Conservation (phyloP, 2,888 invertebrate genomes). For the Heteropelma amictum region DNA sequence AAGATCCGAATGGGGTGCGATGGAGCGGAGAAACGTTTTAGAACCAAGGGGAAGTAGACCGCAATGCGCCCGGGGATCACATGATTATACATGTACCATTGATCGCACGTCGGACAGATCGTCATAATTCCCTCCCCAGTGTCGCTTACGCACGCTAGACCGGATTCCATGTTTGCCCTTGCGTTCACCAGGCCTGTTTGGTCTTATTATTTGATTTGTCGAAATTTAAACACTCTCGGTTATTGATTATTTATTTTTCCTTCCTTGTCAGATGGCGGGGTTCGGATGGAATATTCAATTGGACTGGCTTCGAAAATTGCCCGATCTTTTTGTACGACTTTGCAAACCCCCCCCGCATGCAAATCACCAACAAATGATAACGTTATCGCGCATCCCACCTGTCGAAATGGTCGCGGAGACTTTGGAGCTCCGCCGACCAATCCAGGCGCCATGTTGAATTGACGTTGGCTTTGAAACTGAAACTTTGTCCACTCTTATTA, state of each 20-base stretch:
- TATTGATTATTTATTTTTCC: no score
- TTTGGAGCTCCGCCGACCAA: no score
- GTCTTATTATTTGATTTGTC: conserved; percentile 76
- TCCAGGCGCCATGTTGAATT: no score
- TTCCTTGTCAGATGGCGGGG: not conserved
- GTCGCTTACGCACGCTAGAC: conserved; percentile 51
- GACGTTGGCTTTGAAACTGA: no score
- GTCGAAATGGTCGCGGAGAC: no score
- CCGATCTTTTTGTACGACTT: not conserved
- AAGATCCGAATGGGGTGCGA: not conserved
- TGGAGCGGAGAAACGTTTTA: not conserved
- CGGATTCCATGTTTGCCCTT: conserved; percentile 68
- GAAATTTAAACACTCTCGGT: conserved; percentile 76
- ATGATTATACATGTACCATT: conserved; percentile 20
- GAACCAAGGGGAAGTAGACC: conserved; percentile 31
- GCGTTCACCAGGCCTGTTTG: conserved; percentile 72
- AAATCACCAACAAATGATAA: no score
- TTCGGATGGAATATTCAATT: conserved; percentile 22
- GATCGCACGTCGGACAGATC: conserved; percentile 26
- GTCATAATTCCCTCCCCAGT: conserved; percentile 34
- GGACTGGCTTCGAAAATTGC: not conserved
- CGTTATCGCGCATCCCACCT: no score
- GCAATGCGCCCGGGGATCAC: conserved; percentile 43
- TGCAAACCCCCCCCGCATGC: no score
- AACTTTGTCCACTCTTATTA: no score